Evolutionary conservation across 1,140 invertebrate species (phyloP).

Genomic region (Anoplolepis gracilipes): DNA sequence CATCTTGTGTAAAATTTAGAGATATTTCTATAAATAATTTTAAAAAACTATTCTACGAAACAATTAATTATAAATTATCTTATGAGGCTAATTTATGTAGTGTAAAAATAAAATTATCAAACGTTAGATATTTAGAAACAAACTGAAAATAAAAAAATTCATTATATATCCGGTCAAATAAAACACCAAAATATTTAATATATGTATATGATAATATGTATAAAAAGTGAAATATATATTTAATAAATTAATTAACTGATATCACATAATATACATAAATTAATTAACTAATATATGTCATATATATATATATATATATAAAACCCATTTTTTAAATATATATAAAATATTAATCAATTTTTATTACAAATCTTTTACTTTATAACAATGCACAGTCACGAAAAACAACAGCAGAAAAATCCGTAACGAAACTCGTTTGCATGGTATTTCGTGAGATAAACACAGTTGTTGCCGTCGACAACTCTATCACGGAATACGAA

Average conservation of each 20-base stretch:
- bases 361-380: background rate
- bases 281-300: too few species aligned
- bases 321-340: too few species aligned
- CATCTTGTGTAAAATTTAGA: background rate
- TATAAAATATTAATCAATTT: background rate
- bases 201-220: background rate
- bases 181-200: background rate
- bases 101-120: background rate
- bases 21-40: background rate
- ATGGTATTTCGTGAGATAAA: conserved; percentile 40
- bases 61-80: background rate
- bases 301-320: too few species aligned
- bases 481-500: conserved; percentile 14
- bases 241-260: conserved; percentile 16
- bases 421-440: conserved; percentile 22
- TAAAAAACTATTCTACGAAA: background rate
- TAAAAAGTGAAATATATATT: background rate
- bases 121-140: background rate
- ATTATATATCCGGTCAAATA: background rate
- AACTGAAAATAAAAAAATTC: background rate
- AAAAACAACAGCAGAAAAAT: conserved; percentile 15
- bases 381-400: background rate
- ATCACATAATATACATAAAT: too few species aligned
- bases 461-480: conserved; percentile 9
- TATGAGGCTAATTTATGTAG: background rate